Evolutionary conservation across 2,888 invertebrate genomes (phyloP), one percentile per base, ranked within the genome.

Genomic region (Linnaemya tessellans): DNA sequence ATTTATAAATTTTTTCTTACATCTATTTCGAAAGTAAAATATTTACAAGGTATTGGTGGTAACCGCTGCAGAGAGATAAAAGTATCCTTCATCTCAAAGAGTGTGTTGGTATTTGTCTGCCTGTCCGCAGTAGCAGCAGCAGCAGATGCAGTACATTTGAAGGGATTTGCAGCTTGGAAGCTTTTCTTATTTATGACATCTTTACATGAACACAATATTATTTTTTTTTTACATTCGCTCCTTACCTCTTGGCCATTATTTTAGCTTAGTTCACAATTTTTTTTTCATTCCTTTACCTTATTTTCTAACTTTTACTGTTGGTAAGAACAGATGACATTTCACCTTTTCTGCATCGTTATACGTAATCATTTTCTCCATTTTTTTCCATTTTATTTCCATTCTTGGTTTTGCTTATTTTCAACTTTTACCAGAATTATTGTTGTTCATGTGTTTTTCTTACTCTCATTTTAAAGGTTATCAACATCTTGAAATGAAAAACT

Each of bases 101-200:
- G 18, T 62, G 41, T 41, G 38, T 0, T 11, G 3, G 43, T 22
- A 5, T 65, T 15, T 25, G 10, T 15, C 22, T 25, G 10, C 4
- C 22, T 64, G 15, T 65, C 43, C 15, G 10, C 46, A 15, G 3
- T n/a, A n/a, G n/a, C 22, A 15, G 30, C 30, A 13, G 1, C 30
- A 15, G 30, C 38, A 18, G 30, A 9, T 54, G 38, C 25, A 15
- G 65, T 4, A 56, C 25, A 64, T 51, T 79, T 41, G 1, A 20
- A 41, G 81, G 43, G 20, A 70, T 64, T 62, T 65, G 25, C 30
- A 54, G 56, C 56, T 56, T 38, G 11, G 64, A 64, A 62, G 38
- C 43, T 70, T 74, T 73, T 56, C 15, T 58, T 67, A 56, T 81
- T 68, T 74, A 74, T 56, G 54, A n/a, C 35, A 35, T 67, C 62